A percentile compares a stretch with the other conserved stretches of the same genome.
These are phyloP conservation scores for Dynastes hyllus DNA, from an alignment of 2,888 invertebrate genomes.

Conservation along the genomic window DNA sequence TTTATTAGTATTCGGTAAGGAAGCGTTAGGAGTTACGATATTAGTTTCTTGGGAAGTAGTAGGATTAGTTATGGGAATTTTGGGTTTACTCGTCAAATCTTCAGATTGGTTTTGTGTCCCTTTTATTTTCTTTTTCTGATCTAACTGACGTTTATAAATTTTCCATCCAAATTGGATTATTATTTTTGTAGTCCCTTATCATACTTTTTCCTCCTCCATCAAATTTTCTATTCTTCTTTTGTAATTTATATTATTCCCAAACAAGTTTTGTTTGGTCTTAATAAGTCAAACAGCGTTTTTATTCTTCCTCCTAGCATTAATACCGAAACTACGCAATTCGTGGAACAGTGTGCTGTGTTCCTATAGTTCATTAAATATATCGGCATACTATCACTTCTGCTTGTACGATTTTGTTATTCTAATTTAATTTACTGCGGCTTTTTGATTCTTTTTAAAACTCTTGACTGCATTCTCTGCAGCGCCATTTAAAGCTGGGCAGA, in stretches of 20 bases:
- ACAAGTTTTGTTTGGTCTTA: neutral
- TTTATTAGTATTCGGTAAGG: neutral
- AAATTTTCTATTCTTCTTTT: neutral
- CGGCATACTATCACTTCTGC: constrained; percentile 27
- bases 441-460: constrained; percentile 2
- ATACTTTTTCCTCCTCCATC: neutral
- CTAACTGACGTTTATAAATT: neutral
- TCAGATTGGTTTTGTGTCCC: neutral
- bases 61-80: neutral
- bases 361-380: constrained; percentile 44
- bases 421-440: neutral
- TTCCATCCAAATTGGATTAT: neutral
- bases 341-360: constrained; percentile 43
- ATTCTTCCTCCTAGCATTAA: constrained; percentile 36
- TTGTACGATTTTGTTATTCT: neutral
- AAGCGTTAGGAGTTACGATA: neutral
- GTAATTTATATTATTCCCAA: neutral
- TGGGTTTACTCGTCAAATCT: neutral
- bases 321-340: constrained; percentile 20
- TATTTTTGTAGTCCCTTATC: neutral
- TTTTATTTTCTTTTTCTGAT: neutral
- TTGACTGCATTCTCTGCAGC: constrained; percentile 20
- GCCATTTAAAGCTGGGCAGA: constrained; percentile 28
- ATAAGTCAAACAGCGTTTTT: constrained; percentile 43
- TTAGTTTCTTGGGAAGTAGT: neutral